Conservation (phyloP, 2,888 invertebrate species). For the Mimumesa dahlbomi region DNA sequence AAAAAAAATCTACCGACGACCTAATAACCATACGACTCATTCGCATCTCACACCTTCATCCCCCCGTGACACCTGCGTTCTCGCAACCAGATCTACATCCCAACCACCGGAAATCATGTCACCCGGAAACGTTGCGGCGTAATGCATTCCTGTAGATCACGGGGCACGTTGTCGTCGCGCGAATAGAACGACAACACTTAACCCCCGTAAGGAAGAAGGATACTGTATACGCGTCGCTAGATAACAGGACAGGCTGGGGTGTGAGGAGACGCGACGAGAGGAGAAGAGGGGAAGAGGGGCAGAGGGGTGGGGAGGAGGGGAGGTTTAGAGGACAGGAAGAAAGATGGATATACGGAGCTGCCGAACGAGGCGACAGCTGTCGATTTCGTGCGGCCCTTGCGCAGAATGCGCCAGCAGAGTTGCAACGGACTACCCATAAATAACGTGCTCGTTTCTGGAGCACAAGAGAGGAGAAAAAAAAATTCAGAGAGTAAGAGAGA, state of each 20-base stretch:
- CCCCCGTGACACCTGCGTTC: too few species aligned
- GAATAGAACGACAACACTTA: neutral
- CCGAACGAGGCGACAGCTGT: constrained; percentile 73
- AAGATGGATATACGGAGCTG: constrained; percentile 64
- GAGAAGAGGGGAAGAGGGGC: neutral
- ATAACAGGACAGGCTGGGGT: neutral
- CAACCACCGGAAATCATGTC: too few species aligned
- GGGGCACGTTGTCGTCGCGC: too few species aligned
- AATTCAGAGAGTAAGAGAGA: too few species aligned
- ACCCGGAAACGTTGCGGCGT: too few species aligned
- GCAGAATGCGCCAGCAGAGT: constrained; percentile 65
- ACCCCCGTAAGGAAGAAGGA: neutral
- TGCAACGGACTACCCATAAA: constrained; percentile 72
- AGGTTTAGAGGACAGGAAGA: constrained; percentile 12
- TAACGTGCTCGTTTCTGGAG: constrained; percentile 71
- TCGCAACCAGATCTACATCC: too few species aligned
- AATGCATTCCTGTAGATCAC: too few species aligned
- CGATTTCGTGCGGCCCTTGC: constrained; percentile 70
- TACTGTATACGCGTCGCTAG: neutral
- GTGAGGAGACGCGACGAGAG: neutral
- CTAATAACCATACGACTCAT: too few species aligned
- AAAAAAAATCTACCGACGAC: too few species aligned
- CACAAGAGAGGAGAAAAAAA: constrained; percentile 26
- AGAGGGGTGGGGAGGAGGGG: constrained; percentile 4
- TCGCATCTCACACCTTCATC: too few species aligned